These are phyloP conservation scores for Neogobius melanostomus DNA, from an alignment of 2,113 vertebrate species.

Conservation along the genomic window DNA sequence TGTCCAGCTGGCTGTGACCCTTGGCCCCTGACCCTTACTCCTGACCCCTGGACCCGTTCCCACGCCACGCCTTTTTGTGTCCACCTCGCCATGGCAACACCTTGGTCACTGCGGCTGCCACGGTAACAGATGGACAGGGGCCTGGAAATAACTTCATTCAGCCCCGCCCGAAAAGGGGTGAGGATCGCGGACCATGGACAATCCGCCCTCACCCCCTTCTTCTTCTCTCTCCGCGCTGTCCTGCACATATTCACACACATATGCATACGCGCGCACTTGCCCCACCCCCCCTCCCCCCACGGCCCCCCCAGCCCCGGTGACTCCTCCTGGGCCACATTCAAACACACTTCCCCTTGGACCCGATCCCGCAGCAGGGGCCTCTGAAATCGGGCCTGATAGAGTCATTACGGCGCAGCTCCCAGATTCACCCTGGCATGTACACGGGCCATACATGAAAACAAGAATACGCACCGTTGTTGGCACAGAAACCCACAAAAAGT, in stretches of 20 bases:
- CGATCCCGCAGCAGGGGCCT: slow-evolving; percentile 53
- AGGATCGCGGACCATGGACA: slow-evolving; percentile 61
- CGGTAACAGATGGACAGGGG: slow-evolving; percentile 82
- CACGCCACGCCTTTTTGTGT: slow-evolving; percentile 83
- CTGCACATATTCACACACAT: slow-evolving; percentile 38
- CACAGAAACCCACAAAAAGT: slow-evolving; percentile 29
- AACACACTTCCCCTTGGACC: slow-evolving; percentile 53
- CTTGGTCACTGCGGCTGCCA: slow-evolving; percentile 75
- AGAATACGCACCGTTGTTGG: slow-evolving; percentile 26
- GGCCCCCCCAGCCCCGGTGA: not conserved
- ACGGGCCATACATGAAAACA: slow-evolving; percentile 34
- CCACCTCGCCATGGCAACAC: slow-evolving; percentile 76
- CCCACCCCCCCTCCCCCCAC: slow-evolving; percentile 11
- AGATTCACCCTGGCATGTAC: slow-evolving; percentile 59
- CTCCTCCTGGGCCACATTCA: slow-evolving; percentile 50
- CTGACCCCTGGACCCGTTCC: slow-evolving; percentile 81
- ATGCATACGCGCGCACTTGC: slow-evolving; percentile 19
- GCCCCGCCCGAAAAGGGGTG: slow-evolving; percentile 45
- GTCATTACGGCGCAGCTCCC: slow-evolving; percentile 68
- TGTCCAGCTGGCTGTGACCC: slow-evolving; percentile 82
- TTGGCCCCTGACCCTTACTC: slow-evolving; percentile 77
- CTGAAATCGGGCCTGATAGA: slow-evolving; percentile 67
- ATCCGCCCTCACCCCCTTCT: slow-evolving; percentile 49
- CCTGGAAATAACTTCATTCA: slow-evolving; percentile 79
- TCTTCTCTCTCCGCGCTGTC: not conserved